Evolutionary conservation across 2,888 invertebrate species (phyloP).

Genomic region (Alloplasta piceator): DNA sequence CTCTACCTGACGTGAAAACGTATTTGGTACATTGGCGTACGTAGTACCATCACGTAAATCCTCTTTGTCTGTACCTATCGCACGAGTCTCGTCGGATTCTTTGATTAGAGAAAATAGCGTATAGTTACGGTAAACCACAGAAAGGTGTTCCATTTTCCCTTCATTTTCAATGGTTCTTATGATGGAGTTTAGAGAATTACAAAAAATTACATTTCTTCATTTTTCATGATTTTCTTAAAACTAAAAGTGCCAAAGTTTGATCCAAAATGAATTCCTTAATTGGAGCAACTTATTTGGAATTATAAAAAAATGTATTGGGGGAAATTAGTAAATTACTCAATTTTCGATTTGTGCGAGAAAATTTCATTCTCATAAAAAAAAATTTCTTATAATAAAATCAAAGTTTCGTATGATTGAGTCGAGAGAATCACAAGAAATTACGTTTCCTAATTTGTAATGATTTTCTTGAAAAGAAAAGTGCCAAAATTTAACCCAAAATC

Average conservation of each 20-base stretch:
- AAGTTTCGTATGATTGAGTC: too few relatives aligned
- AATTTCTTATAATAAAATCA: too few relatives aligned
- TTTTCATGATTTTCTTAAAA: too few relatives aligned
- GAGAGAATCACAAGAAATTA: too few relatives aligned
- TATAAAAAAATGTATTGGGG: too few relatives aligned
- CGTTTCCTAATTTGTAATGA: too few relatives aligned
- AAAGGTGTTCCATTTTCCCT: not conserved
- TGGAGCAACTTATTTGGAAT: not conserved
- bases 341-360: too few relatives aligned
- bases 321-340: too few relatives aligned
- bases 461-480: too few relatives aligned
- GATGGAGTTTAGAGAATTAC: not conserved
- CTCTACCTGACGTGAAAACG: constrained; percentile 38
- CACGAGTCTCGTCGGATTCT: constrained; percentile 26
- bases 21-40: constrained; percentile 34
- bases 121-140: not conserved
- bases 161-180: not conserved
- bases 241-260: not conserved
- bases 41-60: constrained; percentile 54
- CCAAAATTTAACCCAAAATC: too few relatives aligned
- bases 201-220: not conserved
- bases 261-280: constrained; percentile 9
- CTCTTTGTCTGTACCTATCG: not conserved
- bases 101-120: constrained; percentile 43
- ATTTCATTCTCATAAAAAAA: too few relatives aligned